A percentile compares a stretch with the other conserved stretches of the same genome.
phyloP scores from a whole-genome alignment of 2,113 vertebrate species.

The Pituophis catenifer region DNA sequence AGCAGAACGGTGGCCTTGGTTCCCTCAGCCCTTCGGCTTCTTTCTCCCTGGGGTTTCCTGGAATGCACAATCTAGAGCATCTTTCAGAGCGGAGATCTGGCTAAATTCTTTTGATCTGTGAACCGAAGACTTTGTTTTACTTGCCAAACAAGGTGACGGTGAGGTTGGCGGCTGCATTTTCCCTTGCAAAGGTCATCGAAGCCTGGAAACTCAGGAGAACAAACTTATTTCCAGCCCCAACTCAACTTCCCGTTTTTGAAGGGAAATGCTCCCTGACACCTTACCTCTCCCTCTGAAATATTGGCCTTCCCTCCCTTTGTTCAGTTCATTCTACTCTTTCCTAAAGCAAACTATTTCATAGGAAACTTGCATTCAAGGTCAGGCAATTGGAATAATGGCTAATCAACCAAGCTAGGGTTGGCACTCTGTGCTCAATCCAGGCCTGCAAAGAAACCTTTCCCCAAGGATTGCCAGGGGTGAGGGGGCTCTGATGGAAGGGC shows the following conservation, averaged over 20 bases:
- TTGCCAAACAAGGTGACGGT: not conserved
- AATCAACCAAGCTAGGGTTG: not conserved
- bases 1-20: not conserved
- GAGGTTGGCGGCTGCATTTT: not conserved
- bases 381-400: not conserved
- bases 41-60: not conserved
- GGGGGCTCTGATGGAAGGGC: not conserved
- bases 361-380: not conserved
- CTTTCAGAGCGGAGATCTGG: not conserved
- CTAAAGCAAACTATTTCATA: no score
- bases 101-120: not conserved
- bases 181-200: not conserved
- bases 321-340: not conserved
- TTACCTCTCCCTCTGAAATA: not conserved
- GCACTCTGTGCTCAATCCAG: not conserved
- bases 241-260: not conserved
- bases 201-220: not conserved
- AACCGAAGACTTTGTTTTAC: not conserved
- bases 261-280: not conserved
- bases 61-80: not conserved
- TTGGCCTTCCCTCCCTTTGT: not conserved
- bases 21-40: not conserved
- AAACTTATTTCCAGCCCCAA: not conserved
- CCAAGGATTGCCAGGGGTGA: not conserved
- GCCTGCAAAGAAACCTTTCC: not conserved